Conservation (phyloP, 2,888 invertebrate species). For the Argyresthia albistria region DNA sequence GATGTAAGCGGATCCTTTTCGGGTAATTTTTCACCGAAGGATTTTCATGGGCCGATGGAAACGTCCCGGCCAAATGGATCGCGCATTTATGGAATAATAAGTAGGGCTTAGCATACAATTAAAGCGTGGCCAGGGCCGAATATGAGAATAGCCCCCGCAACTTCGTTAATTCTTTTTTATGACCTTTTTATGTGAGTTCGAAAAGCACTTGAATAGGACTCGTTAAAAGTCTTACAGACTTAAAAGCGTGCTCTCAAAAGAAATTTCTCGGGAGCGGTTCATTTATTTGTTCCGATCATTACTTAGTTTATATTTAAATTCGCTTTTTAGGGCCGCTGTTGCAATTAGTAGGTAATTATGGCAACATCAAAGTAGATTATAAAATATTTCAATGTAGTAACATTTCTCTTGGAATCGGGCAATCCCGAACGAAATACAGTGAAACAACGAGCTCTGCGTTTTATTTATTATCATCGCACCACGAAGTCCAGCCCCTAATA, state of each 20-base stretch:
- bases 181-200: slow-evolving; percentile 58
- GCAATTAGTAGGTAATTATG: too few species aligned
- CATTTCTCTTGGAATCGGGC: too few species aligned
- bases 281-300: slow-evolving; percentile 52
- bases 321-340: slow-evolving; percentile 16
- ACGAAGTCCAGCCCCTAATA: too few species aligned
- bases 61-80: slow-evolving; percentile 25
- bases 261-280: slow-evolving; percentile 34
- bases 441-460: too few species aligned
- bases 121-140: slow-evolving; percentile 20
- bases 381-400: too few species aligned
- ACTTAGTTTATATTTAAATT: slow-evolving; percentile 45
- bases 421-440: too few species aligned
- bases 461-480: too few species aligned
- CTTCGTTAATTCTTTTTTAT: slow-evolving; percentile 49
- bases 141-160: slow-evolving; percentile 23
- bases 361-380: too few species aligned
- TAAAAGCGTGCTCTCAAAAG: slow-evolving; percentile 21
- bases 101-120: slow-evolving; percentile 49
- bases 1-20: slow-evolving; percentile 19
- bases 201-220: slow-evolving; percentile 48
- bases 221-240: slow-evolving; percentile 53
- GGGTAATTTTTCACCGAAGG: slow-evolving; percentile 23
- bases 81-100: slow-evolving; percentile 45
- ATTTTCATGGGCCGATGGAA: slow-evolving; percentile 9